A percentile compares a stretch with the other conserved stretches of the same genome.
These are phyloP conservation scores for Drosophila cyrtoloma DNA, from an alignment of 2,888 invertebrate genomes.

Conservation along the genomic window DNA sequence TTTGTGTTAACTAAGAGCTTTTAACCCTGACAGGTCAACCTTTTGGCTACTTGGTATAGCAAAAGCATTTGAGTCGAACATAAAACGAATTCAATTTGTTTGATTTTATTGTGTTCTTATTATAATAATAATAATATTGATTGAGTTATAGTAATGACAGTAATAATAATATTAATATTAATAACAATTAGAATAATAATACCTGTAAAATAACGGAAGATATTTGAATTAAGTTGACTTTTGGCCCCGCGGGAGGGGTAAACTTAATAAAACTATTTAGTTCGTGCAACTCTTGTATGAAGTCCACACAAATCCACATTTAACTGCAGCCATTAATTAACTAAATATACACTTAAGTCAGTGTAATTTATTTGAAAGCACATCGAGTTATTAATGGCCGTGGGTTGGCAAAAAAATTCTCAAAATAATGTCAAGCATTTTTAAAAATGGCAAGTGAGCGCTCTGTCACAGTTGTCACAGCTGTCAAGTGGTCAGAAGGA, in stretches of 20 bases:
- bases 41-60: neutral
- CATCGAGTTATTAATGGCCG: slow-evolving; percentile 35
- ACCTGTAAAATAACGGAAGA: slow-evolving; percentile 1
- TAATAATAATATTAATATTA: slow-evolving; percentile 3
- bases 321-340: slow-evolving; percentile 41
- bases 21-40: neutral
- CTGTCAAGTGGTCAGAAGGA: slow-evolving; percentile 47
- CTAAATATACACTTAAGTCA: slow-evolving; percentile 23
- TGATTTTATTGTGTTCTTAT: slow-evolving; percentile 13
- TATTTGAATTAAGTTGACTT: slow-evolving; percentile 40
- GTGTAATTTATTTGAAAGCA: slow-evolving; percentile 59
- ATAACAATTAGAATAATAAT: slow-evolving; percentile 1
- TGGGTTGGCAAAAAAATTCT: slow-evolving; percentile 18
- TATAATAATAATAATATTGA: neutral
- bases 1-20: neutral
- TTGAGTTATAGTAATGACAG: neutral
- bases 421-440: slow-evolving; percentile 36
- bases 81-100: slow-evolving; percentile 3
- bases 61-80: neutral
- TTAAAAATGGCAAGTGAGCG: slow-evolving; percentile 27
- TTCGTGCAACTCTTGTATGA: neutral
- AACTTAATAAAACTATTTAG: too few relatives aligned
- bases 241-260: neutral
- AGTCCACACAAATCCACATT: neutral
- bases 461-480: slow-evolving; percentile 51